Percentiles rank a stretch among this genome's conserved stretches.
These are phyloP conservation scores for Iselma pallidipennis DNA, from an alignment of 2,888 invertebrate genomes.

Conservation along the genomic window DNA sequence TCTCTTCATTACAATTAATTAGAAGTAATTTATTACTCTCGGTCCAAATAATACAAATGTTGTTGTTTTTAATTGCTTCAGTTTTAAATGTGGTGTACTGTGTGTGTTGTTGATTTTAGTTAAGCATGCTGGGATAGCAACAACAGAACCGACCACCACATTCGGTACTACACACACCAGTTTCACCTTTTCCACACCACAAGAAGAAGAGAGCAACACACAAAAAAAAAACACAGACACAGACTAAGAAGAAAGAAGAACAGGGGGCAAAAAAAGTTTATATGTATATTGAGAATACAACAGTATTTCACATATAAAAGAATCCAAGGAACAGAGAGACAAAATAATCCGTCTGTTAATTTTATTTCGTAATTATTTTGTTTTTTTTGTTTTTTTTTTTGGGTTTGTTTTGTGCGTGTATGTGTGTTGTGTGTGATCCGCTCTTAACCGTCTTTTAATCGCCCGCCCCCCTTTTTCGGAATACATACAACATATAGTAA, in stretches of 20 bases:
- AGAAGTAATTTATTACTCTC: conserved; percentile 49
- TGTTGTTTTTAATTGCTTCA: conserved; percentile 48
- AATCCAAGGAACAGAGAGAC: no score
- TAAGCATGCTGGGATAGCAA: conserved; percentile 49
- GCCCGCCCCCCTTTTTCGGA: neutral
- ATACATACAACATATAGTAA: neutral
- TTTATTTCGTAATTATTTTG: conserved; percentile 4
- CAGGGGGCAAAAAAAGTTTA: conserved; percentile 10
- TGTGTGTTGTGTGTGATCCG: neutral
- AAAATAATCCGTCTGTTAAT: neutral
- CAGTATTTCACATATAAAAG: no score
- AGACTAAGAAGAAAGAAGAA: no score
- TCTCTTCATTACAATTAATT: conserved; percentile 52
- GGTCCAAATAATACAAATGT: conserved; percentile 44
- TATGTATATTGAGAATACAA: no score
- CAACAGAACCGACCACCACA: conserved; percentile 14
- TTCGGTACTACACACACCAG: neutral
- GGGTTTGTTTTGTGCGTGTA: neutral
- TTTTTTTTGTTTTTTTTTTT: conserved; percentile 20
- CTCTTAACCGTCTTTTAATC: conserved; percentile 16
- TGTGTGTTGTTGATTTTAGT: conserved; percentile 37
- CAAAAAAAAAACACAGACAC: no score
- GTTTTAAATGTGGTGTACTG: conserved; percentile 42
- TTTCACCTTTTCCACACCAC: neutral
- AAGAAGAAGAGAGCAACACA: neutral